Evolutionary conservation across 92 coral and sea anemone species (phyloP), one percentile per base, ranked within the genome.

Genomic region (Phenganax stokvisi): DNA sequence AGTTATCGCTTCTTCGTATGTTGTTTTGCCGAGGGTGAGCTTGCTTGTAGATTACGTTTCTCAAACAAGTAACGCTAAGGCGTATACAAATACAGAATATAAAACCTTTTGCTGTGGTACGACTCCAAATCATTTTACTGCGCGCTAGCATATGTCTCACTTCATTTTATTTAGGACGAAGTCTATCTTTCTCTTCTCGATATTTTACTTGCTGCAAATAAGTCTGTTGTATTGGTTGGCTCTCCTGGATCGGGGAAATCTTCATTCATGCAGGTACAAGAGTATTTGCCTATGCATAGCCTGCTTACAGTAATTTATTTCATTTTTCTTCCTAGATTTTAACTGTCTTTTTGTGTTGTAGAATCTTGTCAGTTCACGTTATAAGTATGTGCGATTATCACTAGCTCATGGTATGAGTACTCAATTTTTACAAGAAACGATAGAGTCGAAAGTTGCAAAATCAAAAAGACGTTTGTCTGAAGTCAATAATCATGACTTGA

Each of bases 1-100:
- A 87, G 92, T 92, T 47, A 68, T 96, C 72, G 91, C 97, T 16
- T 89, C 99, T 0, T 90, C 97, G 0, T 96, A 90, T 80, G 91
- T 97, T 69, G 89, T 96, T 15, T 86, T 92, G 6, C 90, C 99
- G 12, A 97, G 92, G 99, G 99, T 96, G 86, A 77, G 83, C 17
- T 61, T 5, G 25, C 25, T 20, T 20, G 25, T 20, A 20, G 25
- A 20, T 20, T 20, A 20, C 25, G 25, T 20, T 20, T 20, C 25
- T 20, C 25, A 20, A 20, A 20, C 25, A 20, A 61, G 28, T 13
- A 15, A 13, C 8, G 13, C 67, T 3, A 15, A 17, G 5, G 8
- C 25, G 25, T 15, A 12, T 61, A 61, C 28, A 7, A 20, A 20
- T 2, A 37, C 47, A 37, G 47, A 37, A 37, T 2, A 37, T 64